Conservation (phyloP, 2,113 vertebrate genomes). For the Phainopepla nitens region DNA sequence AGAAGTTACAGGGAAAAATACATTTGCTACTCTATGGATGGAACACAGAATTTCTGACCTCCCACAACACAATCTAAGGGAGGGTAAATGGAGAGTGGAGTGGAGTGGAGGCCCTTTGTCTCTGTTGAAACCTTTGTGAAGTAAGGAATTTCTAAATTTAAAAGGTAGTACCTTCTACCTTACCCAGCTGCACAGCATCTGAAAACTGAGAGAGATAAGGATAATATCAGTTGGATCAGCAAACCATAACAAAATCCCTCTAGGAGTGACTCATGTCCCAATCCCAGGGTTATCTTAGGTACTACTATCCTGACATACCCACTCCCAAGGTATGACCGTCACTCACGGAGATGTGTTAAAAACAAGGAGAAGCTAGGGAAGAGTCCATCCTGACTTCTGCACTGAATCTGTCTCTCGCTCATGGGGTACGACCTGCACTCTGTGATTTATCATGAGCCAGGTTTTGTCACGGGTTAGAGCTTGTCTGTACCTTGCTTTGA, state of each 20-base stretch:
- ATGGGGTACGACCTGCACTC: no score
- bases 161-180: neutral
- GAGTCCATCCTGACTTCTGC: accelerated
- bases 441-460: neutral
- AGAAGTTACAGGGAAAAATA: neutral
- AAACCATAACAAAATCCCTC: neutral
- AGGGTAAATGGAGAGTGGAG: neutral
- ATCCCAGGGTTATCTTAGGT: neutral
- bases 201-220: neutral
- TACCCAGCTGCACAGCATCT: neutral
- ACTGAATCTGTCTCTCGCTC: neutral
- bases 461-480: neutral
- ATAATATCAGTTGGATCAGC: neutral
- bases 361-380: neutral
- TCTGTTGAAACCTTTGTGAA: neutral
- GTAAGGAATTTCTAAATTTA: neutral
- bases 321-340: neutral
- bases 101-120: neutral
- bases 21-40: neutral
- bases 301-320: neutral
- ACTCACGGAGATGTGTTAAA: neutral
- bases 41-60: neutral
- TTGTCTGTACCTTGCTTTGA: neutral
- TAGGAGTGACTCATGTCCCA: neutral
- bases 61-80: neutral